Evolutionary conservation across 2,797 vertebrate species (phyloP).

Genomic region (Geotrypetes seraphini): DNA sequence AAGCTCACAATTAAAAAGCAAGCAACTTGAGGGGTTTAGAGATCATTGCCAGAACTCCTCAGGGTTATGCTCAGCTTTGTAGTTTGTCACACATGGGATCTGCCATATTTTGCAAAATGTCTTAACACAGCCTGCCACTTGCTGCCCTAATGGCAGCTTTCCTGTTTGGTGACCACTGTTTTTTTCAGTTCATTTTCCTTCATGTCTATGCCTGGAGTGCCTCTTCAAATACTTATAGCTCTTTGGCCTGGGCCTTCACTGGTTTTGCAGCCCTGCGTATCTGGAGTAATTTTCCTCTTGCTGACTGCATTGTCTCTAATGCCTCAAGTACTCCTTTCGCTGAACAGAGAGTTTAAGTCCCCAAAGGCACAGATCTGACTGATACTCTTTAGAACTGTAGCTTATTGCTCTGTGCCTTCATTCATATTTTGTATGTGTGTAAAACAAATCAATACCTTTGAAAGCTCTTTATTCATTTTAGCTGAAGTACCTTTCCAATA

Average conservation of each 20-base stretch:
- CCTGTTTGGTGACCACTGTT: background rate
- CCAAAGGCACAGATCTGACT: constrained; percentile 1
- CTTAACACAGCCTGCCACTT: background rate
- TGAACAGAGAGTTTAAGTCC: background rate
- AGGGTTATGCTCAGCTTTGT: too few species aligned
- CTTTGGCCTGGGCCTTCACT: background rate
- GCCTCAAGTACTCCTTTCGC: background rate
- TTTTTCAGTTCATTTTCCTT: background rate
- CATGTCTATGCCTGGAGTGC: background rate
- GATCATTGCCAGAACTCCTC: too few species aligned
- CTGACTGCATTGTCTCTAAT: background rate
- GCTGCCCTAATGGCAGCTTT: too few species aligned
- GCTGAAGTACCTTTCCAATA: background rate
- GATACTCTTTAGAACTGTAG: background rate
- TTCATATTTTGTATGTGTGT: background rate
- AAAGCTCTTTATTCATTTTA: background rate
- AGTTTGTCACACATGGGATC: background rate
- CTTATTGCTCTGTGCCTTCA: background rate
- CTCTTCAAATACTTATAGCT: background rate
- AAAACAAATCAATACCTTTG: constrained; percentile 1
- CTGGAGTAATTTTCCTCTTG: background rate
- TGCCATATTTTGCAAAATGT: background rate
- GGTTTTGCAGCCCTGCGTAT: background rate
- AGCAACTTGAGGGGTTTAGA: too few species aligned
- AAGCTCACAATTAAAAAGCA: too few species aligned